Conservation (phyloP, 2,797 vertebrate species). For the Moxostoma hubbsi region DNA sequence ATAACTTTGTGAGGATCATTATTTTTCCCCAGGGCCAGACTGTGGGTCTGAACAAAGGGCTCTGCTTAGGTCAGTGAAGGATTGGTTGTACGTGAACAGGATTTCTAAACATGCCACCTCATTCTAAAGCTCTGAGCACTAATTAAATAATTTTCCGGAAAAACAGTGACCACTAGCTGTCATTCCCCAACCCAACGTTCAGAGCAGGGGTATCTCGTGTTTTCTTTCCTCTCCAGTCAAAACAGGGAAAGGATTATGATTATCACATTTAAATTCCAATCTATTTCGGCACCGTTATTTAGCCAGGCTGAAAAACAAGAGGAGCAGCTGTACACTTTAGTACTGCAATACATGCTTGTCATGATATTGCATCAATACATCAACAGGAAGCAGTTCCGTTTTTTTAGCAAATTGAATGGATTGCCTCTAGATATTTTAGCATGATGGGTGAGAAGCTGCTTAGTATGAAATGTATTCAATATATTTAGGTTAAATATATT, state of each 20-base stretch:
- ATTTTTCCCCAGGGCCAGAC: not conserved
- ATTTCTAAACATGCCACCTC: slow-evolving; percentile 1
- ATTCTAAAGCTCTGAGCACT: not conserved
- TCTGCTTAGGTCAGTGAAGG: not conserved
- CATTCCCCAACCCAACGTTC: not conserved
- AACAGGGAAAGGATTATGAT: no score
- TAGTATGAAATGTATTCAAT: not conserved
- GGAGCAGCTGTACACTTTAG: not conserved
- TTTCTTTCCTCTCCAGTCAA: not conserved
- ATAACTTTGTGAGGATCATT: not conserved
- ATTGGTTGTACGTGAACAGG: not conserved
- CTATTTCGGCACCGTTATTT: no score
- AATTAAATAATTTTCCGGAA: not conserved
- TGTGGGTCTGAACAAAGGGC: not conserved
- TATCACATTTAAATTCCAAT: no score
- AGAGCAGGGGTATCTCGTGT: not conserved
- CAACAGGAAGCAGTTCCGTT: not conserved
- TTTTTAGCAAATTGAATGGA: not conserved
- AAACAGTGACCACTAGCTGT: not conserved
- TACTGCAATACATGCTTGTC: not conserved
- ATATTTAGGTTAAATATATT: not conserved
- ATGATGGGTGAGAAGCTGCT: not conserved
- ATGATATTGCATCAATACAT: not conserved
- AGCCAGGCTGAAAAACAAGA: no score
- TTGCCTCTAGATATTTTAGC: not conserved